Evolutionary conservation across 2,113 vertebrate species (phyloP), one percentile per base, ranked within the genome.

Genomic region (Eublepharis macularius): DNA sequence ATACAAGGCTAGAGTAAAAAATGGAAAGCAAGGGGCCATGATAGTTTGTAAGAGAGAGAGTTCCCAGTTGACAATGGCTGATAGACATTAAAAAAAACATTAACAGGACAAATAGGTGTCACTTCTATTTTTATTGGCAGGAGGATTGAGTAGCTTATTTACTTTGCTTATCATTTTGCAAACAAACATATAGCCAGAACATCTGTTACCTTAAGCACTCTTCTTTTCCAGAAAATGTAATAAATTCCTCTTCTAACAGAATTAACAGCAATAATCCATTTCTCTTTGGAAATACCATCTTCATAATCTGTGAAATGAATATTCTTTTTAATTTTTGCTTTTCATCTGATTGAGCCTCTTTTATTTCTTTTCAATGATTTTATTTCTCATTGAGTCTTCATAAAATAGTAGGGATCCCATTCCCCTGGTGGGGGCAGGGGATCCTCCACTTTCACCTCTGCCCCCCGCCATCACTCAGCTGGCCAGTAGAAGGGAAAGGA

Each of bases 1-100:
- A 75, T 93, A 93, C 93, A 95, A 92, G 88, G 83, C 83, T 93
- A 93, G 92, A 82, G 90, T 85, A 81, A 92, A 86, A 90, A 90
- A 94, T 85, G 88, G 85, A 93, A 92, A 93, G n/a, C 86, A 90
- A 88, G 81, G 87, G 92, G 94, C 78, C 92, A 93, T 75, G 39
- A 49, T 65, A 85, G 34, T 69, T 92, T 95, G 87, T 51, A 80
- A 51, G 26, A 89, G 85, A 92, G 89, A 93, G 66, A 93, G 85
- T 93, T 95, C 94, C 93, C 91, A 92, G 87, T 86, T 93, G 90
- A 87, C 73, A 82, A 21, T 43, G 77, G 76, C 84, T 93, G 92
- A 81, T 87, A 92, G 91, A 92, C 81, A 86, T 89, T 88, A 91
- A 87, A 94, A 86, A 93, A 93, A 68, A 86, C 81, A 91, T 90